Evolutionary conservation across 2,797 vertebrate species (phyloP).

Genomic region (Ispidina picta): DNA sequence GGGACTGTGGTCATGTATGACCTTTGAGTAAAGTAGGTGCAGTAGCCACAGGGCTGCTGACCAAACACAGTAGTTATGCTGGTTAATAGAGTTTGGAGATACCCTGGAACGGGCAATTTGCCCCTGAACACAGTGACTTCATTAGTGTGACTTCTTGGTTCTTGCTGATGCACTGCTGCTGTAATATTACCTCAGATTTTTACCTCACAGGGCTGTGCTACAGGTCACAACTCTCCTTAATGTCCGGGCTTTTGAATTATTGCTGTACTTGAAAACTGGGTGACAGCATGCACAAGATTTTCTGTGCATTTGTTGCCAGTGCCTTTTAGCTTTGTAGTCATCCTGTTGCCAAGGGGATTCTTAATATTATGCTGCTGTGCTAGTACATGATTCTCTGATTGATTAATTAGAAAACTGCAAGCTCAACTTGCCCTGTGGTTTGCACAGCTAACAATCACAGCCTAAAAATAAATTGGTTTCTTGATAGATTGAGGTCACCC

Average conservation of each 20-base stretch:
- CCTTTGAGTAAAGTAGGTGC: not conserved
- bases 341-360: slow-evolving; percentile 15
- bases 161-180: not conserved
- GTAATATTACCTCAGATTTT: not conserved
- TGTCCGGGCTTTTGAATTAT: not conserved
- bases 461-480: slow-evolving; percentile 39
- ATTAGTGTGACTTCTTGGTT: not conserved
- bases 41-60: not conserved
- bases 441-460: slow-evolving; percentile 4
- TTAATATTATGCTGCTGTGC: not conserved
- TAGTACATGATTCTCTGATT: not conserved
- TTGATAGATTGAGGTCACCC: slow-evolving; percentile 20
- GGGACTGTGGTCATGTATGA: not conserved
- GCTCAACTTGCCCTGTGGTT: not conserved
- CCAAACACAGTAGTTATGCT: not conserved
- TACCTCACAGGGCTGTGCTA: not conserved
- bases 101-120: not conserved
- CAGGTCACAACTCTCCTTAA: not conserved
- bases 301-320: not conserved
- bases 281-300: not conserved
- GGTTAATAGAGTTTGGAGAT: not conserved
- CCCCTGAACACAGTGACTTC: not conserved
- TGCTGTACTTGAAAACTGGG: not conserved
- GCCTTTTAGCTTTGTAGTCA: not conserved
- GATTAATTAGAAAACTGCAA: slow-evolving; percentile 34